Percentiles rank a stretch among this genome's conserved stretches.
Evolutionary conservation across 2,888 invertebrate species (phyloP).

Genomic region (Trichopoda pennipes): DNA sequence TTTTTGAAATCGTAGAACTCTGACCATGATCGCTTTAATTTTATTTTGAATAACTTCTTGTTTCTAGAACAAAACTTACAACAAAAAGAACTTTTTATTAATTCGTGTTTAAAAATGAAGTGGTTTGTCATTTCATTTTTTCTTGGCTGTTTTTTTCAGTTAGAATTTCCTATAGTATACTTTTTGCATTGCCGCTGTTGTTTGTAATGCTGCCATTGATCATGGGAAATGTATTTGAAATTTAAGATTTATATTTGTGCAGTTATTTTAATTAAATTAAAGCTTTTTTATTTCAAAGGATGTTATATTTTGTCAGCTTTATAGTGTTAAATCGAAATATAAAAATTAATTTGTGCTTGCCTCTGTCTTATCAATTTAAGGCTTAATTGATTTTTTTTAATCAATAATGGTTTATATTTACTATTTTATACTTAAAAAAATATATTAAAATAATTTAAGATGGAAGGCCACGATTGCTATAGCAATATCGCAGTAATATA

Average conservation of each 20-base stretch:
- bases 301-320: neutral
- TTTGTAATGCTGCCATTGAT: conserved; percentile 54
- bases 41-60: conserved; percentile 15
- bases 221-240: conserved; percentile 53
- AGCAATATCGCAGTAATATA: no score
- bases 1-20: conserved; percentile 44
- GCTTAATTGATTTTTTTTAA: no score
- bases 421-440: no score
- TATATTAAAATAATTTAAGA: no score
- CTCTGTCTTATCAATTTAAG: no score
- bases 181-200: neutral
- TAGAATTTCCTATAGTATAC: neutral
- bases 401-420: no score
- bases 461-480: no score
- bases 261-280: conserved; percentile 53
- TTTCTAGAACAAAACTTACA: neutral
- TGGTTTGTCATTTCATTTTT: conserved; percentile 41
- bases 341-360: no score
- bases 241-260: conserved; percentile 42
- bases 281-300: conserved; percentile 20
- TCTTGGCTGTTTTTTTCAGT: neutral
- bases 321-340: no score
- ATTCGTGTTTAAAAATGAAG: conserved; percentile 54
- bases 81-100: neutral
- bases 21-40: conserved; percentile 39